A percentile compares a stretch with the other conserved stretches of the same genome.
Evolutionary conservation across 2,797 vertebrate species (phyloP).

Genomic region (Dromococcyx pavoninus): DNA sequence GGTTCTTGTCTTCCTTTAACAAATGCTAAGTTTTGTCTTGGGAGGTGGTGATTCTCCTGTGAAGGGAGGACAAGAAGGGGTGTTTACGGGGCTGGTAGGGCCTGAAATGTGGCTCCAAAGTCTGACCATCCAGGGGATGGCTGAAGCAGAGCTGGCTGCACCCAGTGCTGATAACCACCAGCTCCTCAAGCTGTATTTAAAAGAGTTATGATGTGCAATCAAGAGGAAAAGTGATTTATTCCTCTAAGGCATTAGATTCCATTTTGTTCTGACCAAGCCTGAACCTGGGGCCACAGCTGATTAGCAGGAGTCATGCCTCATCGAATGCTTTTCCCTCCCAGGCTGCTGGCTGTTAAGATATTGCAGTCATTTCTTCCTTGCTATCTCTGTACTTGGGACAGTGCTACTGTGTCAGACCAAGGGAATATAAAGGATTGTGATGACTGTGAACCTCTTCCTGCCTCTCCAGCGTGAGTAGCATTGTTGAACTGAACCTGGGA

Average conservation of each 20-base stretch:
- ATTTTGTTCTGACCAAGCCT: background rate
- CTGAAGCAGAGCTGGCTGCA: background rate
- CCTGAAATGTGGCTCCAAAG: background rate
- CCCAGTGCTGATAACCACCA: background rate
- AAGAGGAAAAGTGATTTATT: background rate
- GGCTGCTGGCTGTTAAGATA: background rate
- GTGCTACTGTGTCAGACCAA: accelerated
- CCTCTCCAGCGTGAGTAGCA: background rate
- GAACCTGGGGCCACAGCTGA: accelerated
- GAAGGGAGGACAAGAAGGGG: background rate
- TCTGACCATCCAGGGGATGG: accelerated
- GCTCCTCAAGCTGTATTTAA: background rate
- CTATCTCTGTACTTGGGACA: background rate
- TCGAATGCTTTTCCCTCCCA: background rate
- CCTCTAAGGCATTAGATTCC: background rate
- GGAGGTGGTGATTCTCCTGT: too few species aligned
- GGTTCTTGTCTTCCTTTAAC: too few species aligned
- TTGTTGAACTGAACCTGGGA: background rate
- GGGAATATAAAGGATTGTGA: background rate
- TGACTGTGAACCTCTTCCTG: background rate
- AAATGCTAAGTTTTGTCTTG: too few species aligned
- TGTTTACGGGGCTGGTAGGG: background rate
- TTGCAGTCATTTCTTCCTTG: accelerated
- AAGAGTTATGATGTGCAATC: background rate
- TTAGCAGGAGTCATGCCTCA: background rate